Conservation (phyloP, 1,140 invertebrate genomes). For the Trichonephila clavipes region DNA sequence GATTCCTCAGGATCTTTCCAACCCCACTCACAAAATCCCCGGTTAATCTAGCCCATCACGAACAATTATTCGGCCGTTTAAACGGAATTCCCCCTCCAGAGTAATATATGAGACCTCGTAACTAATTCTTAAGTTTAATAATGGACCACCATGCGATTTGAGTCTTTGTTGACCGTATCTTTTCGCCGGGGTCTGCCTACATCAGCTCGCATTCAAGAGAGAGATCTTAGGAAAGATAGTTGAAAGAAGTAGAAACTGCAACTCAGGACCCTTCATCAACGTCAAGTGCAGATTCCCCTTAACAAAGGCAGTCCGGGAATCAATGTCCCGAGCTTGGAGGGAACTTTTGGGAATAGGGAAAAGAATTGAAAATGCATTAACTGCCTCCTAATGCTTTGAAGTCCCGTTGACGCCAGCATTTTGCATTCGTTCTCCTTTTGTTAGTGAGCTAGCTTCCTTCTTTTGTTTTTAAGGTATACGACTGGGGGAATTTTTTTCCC, state of each 20-base stretch:
- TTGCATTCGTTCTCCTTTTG: constrained; percentile 65
- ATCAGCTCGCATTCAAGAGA: background rate
- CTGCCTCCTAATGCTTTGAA: constrained; percentile 60
- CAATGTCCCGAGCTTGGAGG: constrained; percentile 42
- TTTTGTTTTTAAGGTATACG: constrained; percentile 37
- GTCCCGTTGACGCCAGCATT: constrained; percentile 55
- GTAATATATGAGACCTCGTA: constrained; percentile 14
- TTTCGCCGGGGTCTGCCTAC: background rate
- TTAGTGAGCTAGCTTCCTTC: background rate
- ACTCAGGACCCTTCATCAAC: constrained; percentile 55
- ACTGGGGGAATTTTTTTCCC: background rate
- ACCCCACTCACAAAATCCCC: background rate
- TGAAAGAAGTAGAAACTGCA: constrained; percentile 63
- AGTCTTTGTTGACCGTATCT: constrained; percentile 28
- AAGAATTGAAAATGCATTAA: constrained; percentile 73
- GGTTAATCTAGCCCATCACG: constrained; percentile 27
- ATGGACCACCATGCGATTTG: constrained; percentile 37
- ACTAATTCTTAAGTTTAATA: constrained; percentile 52
- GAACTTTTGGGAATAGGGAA: constrained; percentile 53
- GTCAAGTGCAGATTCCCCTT: constrained; percentile 58
- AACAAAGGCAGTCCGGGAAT: constrained; percentile 58
- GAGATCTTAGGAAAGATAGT: constrained; percentile 46
- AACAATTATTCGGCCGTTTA: constrained; percentile 30
- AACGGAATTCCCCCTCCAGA: background rate
- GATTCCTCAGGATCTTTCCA: background rate